These are phyloP conservation scores for Xiphorhynchus erythropygius DNA, from an alignment of 2,797 vertebrate species.

Conservation along the genomic window DNA sequence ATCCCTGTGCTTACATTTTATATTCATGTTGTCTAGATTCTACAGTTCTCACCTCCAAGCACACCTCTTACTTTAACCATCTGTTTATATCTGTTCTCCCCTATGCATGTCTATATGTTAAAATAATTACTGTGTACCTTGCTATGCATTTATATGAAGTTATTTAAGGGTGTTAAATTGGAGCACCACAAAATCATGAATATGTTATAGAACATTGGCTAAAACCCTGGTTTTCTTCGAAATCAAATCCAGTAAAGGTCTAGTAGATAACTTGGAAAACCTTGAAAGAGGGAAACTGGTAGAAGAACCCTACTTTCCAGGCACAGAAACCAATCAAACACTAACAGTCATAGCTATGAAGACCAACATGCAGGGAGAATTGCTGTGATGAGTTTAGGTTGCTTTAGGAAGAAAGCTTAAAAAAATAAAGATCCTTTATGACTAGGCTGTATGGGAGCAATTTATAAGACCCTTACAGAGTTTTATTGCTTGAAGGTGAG, in stretches of 20 bases:
- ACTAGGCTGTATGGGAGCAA: neutral
- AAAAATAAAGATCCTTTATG: neutral
- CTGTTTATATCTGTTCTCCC: neutral
- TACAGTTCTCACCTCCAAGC: neutral
- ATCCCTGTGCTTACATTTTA: constrained; percentile 29
- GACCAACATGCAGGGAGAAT: neutral
- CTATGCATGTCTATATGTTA: neutral
- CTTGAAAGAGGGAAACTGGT: neutral
- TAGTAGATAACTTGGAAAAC: neutral
- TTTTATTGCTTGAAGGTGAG: neutral
- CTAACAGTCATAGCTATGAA: neutral
- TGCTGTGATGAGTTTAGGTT: neutral
- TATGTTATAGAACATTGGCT: neutral
- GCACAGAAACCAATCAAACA: neutral
- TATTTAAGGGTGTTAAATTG: neutral
- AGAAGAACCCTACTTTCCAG: neutral
- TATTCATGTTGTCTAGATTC: constrained; percentile 38
- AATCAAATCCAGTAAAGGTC: neutral
- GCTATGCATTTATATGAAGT: neutral
- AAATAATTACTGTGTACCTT: neutral
- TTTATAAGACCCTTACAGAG: neutral
- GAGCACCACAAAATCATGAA: neutral
- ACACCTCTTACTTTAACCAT: neutral
- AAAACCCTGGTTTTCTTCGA: neutral
- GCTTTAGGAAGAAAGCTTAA: neutral